A percentile compares a stretch with the other conserved stretches of the same genome.
These are phyloP conservation scores for Ferdinandea cuprea DNA, from an alignment of 2,888 invertebrate genomes.

Conservation along the genomic window DNA sequence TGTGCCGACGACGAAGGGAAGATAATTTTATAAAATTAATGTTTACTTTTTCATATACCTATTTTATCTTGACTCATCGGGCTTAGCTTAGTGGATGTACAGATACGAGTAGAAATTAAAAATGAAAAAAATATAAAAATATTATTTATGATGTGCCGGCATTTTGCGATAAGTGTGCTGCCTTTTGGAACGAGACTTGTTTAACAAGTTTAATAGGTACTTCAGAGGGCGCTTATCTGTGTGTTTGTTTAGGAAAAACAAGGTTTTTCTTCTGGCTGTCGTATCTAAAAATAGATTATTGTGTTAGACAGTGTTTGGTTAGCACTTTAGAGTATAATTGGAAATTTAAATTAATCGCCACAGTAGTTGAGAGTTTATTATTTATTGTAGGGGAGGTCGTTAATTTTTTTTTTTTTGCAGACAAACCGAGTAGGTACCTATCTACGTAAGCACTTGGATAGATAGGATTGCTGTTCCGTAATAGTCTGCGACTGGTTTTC, in stretches of 20 bases:
- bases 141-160: slow-evolving; percentile 42
- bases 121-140: slow-evolving; percentile 9
- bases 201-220: slow-evolving; percentile 42
- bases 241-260: slow-evolving; percentile 42
- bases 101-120: no score
- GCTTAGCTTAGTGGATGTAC: not conserved
- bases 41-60: no score
- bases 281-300: slow-evolving; percentile 54
- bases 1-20: not conserved
- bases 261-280: slow-evolving; percentile 21
- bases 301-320: slow-evolving; percentile 55
- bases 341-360: slow-evolving; percentile 58
- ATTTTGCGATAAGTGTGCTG: slow-evolving; percentile 26
- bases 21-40: slow-evolving; percentile 9
- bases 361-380: slow-evolving; percentile 21
- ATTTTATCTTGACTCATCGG: slow-evolving; percentile 33
- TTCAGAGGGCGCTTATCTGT: slow-evolving; percentile 42
- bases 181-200: slow-evolving; percentile 29
- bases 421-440: not conserved
- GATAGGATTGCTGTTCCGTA: slow-evolving; percentile 14
- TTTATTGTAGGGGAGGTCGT: slow-evolving; percentile 3
- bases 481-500: no score
- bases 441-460: not conserved
- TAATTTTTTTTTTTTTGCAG: slow-evolving; percentile 25
- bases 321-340: slow-evolving; percentile 60